Conservation (phyloP, 1,140 invertebrate species). For the Olivierus martensii region DNA sequence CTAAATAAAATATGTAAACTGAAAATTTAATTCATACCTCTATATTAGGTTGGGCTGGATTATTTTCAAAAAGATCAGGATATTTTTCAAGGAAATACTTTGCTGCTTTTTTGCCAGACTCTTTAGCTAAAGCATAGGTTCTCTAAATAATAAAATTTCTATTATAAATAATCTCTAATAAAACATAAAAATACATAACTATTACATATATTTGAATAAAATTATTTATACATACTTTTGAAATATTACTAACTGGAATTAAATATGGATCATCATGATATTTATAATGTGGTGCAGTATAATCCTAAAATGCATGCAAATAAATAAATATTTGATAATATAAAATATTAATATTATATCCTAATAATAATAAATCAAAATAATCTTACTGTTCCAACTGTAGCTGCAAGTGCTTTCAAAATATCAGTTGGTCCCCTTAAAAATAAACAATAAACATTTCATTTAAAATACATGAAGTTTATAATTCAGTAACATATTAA, state of each 20-base stretch:
- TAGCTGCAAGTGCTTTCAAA: slow-evolving; percentile 34
- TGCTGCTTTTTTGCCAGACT: slow-evolving; percentile 73
- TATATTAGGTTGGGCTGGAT: slow-evolving; percentile 50
- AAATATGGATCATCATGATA: slow-evolving; percentile 83
- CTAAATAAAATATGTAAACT: not conserved
- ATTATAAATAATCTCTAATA: too few species aligned
- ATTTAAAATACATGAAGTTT: too few species aligned
- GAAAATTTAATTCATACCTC: slow-evolving; percentile 26
- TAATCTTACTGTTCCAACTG: slow-evolving; percentile 28
- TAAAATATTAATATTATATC: slow-evolving; percentile 2
- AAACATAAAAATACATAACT: not conserved
- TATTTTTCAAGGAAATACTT: slow-evolving; percentile 66
- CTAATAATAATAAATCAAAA: slow-evolving; percentile 1
- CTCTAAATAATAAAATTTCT: slow-evolving; percentile 33
- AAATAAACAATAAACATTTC: too few species aligned
- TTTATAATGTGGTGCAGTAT: slow-evolving; percentile 67
- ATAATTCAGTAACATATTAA: too few species aligned
- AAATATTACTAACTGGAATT: slow-evolving; percentile 56
- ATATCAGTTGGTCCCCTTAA: slow-evolving; percentile 60
- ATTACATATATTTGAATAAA: not conserved
- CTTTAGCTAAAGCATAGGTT: slow-evolving; percentile 59
- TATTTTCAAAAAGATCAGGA: slow-evolving; percentile 53
- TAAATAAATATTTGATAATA: not conserved
- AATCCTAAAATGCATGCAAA: slow-evolving; percentile 50
- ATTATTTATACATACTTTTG: slow-evolving; percentile 18